phyloP scores from a whole-genome alignment of 2,888 invertebrate species.

The Coelinius sp. region DNA sequence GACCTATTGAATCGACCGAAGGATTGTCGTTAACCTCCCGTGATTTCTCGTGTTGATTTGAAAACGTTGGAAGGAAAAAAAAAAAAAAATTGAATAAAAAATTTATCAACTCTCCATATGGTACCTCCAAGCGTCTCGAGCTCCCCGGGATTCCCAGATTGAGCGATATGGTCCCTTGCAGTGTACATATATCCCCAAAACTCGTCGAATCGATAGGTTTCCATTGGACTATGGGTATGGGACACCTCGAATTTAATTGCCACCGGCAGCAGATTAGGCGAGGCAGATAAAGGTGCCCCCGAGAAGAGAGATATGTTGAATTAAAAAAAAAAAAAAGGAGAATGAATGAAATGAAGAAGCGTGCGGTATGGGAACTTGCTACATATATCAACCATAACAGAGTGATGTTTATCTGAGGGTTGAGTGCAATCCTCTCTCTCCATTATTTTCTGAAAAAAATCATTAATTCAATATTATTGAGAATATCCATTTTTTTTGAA shows the following conservation, averaged over 20 bases:
- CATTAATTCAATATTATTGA: background rate
- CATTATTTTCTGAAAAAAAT: background rate
- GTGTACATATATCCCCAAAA: conserved; percentile 1
- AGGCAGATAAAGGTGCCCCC: background rate
- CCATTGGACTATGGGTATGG: conserved; percentile 35
- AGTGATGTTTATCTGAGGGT: conserved; percentile 33
- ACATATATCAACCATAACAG: background rate
- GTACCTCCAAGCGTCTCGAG: background rate
- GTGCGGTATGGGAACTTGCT: conserved; percentile 3
- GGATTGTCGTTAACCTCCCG: conserved; percentile 2
- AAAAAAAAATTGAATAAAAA: conserved; percentile 7
- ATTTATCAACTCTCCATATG: conserved; percentile 25
- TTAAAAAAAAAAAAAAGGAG: background rate
- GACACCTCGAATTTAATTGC: conserved; percentile 52
- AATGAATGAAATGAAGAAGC: background rate
- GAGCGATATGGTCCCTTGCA: conserved; percentile 37
- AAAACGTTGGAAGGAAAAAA: background rate
- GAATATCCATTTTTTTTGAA: background rate
- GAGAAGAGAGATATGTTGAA: conserved; percentile 8
- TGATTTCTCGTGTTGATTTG: conserved; percentile 10
- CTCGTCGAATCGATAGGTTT: conserved; percentile 42
- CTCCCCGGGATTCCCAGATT: conserved; percentile 40
- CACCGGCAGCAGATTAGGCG: conserved; percentile 38
- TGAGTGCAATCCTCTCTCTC: background rate
- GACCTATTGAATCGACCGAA: background rate